These are phyloP conservation scores for Meta bourneti DNA, from an alignment of 2,888 invertebrate genomes.

Conservation along the genomic window DNA sequence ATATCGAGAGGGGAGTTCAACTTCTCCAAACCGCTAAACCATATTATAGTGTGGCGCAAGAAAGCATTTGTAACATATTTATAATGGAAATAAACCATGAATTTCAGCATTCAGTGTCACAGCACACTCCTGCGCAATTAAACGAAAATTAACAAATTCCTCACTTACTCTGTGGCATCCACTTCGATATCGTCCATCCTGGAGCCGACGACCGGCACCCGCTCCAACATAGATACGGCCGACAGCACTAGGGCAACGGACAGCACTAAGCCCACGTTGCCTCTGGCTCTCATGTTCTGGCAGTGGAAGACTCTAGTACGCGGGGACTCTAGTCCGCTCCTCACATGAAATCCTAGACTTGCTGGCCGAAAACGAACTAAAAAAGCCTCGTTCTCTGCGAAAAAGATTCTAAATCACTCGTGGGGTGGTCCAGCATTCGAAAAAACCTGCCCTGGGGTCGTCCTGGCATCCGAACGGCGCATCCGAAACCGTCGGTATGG, in stretches of 20 bases:
- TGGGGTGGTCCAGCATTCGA: background rate
- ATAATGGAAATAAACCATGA: too few relatives aligned
- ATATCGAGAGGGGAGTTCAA: too few relatives aligned
- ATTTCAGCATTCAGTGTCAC: too few relatives aligned
- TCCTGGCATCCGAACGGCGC: conserved; percentile 10
- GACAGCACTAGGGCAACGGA: conserved; percentile 36
- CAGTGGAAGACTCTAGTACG: background rate
- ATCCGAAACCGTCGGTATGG: conserved; percentile 60
- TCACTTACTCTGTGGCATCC: conserved; percentile 73
- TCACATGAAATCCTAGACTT: conserved; percentile 1
- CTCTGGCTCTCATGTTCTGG: conserved; percentile 21
- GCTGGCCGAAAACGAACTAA: too few relatives aligned
- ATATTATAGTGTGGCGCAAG: too few relatives aligned
- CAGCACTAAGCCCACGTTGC: conserved; percentile 53
- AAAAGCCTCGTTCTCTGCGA: too few relatives aligned
- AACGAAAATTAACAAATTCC: too few relatives aligned
- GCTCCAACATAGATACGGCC: conserved; percentile 49
- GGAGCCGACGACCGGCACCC: conserved; percentile 55
- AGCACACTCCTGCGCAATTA: too few relatives aligned
- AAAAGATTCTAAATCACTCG: background rate
- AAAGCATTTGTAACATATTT: too few relatives aligned
- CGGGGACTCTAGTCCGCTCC: background rate
- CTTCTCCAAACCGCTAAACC: too few relatives aligned
- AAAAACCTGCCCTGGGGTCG: background rate
- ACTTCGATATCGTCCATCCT: conserved; percentile 71